phyloP scores from a whole-genome alignment of 2,113 vertebrate genomes.

The Nothobranchius kuhntae region DNA sequence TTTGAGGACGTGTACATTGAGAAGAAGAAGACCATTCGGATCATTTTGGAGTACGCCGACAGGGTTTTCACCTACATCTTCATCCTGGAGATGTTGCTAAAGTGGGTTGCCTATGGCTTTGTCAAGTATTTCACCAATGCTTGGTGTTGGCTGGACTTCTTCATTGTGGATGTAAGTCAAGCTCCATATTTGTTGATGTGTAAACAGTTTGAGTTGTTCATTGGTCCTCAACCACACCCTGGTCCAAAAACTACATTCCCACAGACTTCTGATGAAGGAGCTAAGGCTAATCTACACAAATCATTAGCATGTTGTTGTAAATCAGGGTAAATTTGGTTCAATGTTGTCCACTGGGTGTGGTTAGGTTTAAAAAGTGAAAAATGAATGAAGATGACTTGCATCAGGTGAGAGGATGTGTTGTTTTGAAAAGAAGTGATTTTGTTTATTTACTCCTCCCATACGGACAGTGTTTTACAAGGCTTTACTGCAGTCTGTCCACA shows the following conservation, averaged over 20 bases:
- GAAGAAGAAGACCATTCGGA: constrained; percentile 92
- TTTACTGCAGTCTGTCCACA: constrained; percentile 45
- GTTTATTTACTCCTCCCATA: neutral
- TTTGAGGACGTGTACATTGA: constrained; percentile 99
- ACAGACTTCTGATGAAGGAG: neutral
- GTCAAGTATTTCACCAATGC: constrained; percentile 99
- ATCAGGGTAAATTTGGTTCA: neutral
- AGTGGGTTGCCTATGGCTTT: constrained; percentile 98
- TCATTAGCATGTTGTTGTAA: neutral
- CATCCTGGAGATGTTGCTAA: constrained; percentile 98
- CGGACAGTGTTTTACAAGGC: constrained; percentile 55
- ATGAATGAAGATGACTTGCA: constrained; percentile 39
- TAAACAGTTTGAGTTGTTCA: constrained; percentile 7
- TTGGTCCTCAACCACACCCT: constrained; percentile 44
- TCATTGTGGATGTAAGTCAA: constrained; percentile 97
- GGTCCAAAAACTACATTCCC: constrained; percentile 14
- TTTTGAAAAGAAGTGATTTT: neutral
- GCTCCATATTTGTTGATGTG: constrained; percentile 20
- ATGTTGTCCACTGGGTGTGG: constrained; percentile 56
- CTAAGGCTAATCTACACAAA: neutral
- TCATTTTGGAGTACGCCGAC: constrained; percentile 93
- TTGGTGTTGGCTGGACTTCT: constrained; percentile 99
- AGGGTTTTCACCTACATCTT: constrained; percentile 99
- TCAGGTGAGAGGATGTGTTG: constrained; percentile 43
- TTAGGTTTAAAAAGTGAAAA: constrained; percentile 41